Percentiles rank a stretch among this genome's conserved stretches.
These are phyloP conservation scores for Drosophila mayaguana DNA, from an alignment of 2,888 invertebrate genomes.

Conservation along the genomic window DNA sequence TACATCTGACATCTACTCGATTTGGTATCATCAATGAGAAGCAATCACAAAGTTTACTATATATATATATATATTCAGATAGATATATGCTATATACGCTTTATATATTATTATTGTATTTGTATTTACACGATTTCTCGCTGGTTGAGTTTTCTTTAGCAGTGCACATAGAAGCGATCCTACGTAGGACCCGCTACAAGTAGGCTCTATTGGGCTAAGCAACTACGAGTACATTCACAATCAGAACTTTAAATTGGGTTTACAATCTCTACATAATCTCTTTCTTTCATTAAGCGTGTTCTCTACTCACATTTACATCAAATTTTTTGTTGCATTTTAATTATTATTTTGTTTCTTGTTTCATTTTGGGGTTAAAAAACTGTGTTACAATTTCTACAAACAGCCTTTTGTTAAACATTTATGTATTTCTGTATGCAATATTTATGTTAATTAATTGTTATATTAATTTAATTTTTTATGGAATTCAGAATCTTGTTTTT, in stretches of 20 bases:
- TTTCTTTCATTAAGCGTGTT: conserved; percentile 24
- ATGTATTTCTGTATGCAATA: conserved; percentile 44
- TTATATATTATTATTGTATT: conserved; percentile 26
- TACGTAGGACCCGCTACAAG: conserved; percentile 24
- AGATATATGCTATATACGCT: conserved; percentile 23
- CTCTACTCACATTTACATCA: conserved; percentile 59
- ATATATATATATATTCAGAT: conserved; percentile 27
- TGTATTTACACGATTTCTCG: conserved; percentile 63
- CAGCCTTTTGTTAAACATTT: conserved; percentile 83
- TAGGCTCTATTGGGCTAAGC: conserved; percentile 42
- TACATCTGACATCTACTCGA: conserved; percentile 42
- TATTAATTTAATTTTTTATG: conserved; percentile 7
- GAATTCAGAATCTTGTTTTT: conserved; percentile 36
- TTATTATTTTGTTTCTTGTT: conserved; percentile 22
- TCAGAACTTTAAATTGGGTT: conserved; percentile 16
- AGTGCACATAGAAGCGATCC: conserved; percentile 23
- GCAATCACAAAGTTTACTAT: conserved; percentile 78
- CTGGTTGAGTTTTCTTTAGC: conserved; percentile 8
- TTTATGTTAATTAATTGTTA: conserved; percentile 19
- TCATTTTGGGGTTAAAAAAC: conserved; percentile 59
- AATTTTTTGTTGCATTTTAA: conserved; percentile 29
- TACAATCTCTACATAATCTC: conserved; percentile 10
- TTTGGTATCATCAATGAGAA: conserved; percentile 70
- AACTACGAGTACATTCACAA: conserved; percentile 40
- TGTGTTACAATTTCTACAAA: conserved; percentile 83